Evolutionary conservation across 2,888 invertebrate species (phyloP), one percentile per base, ranked within the genome.

Genomic region (Calliopum simillimum): DNA sequence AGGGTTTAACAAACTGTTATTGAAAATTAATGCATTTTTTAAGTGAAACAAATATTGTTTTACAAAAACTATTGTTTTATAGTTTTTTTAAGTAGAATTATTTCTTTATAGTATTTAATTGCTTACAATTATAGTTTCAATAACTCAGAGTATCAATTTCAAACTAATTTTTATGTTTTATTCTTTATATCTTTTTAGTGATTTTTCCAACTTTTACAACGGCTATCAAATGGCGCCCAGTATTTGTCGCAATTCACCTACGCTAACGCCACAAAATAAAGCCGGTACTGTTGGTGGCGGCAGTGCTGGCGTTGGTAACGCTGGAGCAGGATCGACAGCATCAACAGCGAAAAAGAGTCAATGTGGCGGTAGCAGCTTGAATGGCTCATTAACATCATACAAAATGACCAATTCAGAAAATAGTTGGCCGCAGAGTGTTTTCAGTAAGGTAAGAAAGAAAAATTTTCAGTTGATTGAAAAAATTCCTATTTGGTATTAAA

Each of bases 161-260:
- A 58, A 25, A 64, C 33, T 44, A 16, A 53, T 47, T 43, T 67
- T 68, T 64, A 41, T 71, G 41, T 59, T 44, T 68, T 62, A 63
- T 73, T 69, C 65, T 71, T 55, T 73, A 76, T 75, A 77, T 76
- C 71, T 71, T 86, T 86, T 19, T 81, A 88, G 88, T 82, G 88
- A 88, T 74, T 80, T 87, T 75, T 84, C 85, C 58, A 79, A 80
- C 46, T 86, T 85, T 77, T 85, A 82, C 67, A 72, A 86, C 86
- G 84, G 84, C 71, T 85, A 85, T 79, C 86, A 84, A 75, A 89
- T 89, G 89, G 87, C 88, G 72, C 89, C 89, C 68, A 89, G 86
- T 77, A 83, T 85, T 74, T 85, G 85, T 78, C 82, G 85, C 73
- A 82, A 81, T 59, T 81, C 84, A 71, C 81, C 84, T 55, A 81